These are phyloP conservation scores for Penaeus chinensis DNA, from an alignment of 1,140 invertebrate species.

Conservation along the genomic window DNA sequence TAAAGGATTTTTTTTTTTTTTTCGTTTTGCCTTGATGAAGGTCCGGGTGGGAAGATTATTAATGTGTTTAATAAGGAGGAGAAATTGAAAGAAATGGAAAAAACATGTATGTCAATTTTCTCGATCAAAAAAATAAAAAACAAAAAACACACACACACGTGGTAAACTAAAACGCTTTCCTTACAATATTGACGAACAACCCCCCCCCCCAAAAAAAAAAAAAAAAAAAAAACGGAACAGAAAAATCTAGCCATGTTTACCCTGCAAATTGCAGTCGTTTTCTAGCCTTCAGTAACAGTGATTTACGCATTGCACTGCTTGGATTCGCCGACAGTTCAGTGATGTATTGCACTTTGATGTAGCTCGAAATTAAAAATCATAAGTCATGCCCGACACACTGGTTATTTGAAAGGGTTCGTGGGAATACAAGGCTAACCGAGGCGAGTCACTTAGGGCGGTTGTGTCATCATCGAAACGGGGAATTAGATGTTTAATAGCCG, in stretches of 20 bases:
- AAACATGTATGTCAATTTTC: too few species aligned
- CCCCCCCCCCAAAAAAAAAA: too few species aligned
- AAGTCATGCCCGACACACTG: conserved; percentile 60
- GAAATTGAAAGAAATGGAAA: too few species aligned
- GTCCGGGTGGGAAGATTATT: too few species aligned
- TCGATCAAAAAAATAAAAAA: too few species aligned
- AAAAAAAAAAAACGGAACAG: conserved; percentile 36
- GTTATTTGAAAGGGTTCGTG: conserved; percentile 57
- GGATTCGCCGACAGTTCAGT: conserved; percentile 52
- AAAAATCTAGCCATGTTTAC: conserved; percentile 57
- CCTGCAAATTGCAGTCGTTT: conserved; percentile 59
- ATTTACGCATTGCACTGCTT: conserved; percentile 58
- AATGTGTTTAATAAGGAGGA: too few species aligned
- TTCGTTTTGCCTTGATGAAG: too few species aligned
- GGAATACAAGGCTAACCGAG: conserved; percentile 29
- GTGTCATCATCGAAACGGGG: conserved; percentile 14
- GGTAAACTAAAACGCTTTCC: not conserved
- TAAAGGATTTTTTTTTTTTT: too few species aligned
- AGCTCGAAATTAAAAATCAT: conserved; percentile 62
- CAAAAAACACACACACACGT: too few species aligned
- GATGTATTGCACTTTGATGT: conserved; percentile 60
- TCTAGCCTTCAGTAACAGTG: conserved; percentile 57
- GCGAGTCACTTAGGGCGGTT: conserved; percentile 37
- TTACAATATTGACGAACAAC: conserved; percentile 38
- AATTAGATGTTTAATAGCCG: conserved; percentile 36